Evolutionary conservation across 1,140 invertebrate species (phyloP).

Genomic region (Drosophila parabipectinata): DNA sequence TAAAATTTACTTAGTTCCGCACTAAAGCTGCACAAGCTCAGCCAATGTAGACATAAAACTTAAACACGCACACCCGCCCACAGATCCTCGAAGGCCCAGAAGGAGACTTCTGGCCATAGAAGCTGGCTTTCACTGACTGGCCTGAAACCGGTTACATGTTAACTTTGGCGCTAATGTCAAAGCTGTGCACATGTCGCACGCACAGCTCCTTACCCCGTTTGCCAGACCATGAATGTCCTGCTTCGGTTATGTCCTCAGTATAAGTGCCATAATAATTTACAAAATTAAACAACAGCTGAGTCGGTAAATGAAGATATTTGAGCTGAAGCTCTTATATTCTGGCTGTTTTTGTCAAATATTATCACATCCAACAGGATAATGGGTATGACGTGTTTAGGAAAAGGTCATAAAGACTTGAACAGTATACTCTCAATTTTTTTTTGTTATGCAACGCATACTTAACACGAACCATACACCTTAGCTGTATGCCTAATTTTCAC

Average conservation of each 20-base stretch:
- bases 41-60: slow-evolving; percentile 76
- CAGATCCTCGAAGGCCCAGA: slow-evolving; percentile 18
- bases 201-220: slow-evolving; percentile 34
- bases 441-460: too few species aligned
- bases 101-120: slow-evolving; percentile 9
- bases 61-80: slow-evolving; percentile 53
- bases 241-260: slow-evolving; percentile 11
- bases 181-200: slow-evolving; percentile 66
- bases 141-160: slow-evolving; percentile 56
- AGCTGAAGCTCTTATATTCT: slow-evolving; percentile 11
- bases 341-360: slow-evolving; percentile 26
- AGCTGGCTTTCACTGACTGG: slow-evolving; percentile 7
- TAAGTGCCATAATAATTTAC: slow-evolving; percentile 51
- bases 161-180: slow-evolving; percentile 75
- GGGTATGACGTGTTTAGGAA: background rate
- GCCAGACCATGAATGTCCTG: slow-evolving; percentile 8
- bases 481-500: background rate
- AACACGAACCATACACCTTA: background rate
- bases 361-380: slow-evolving; percentile 6
- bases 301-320: slow-evolving; percentile 24
- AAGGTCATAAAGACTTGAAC: background rate
- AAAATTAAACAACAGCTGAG: slow-evolving; percentile 52
- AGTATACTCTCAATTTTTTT: too few species aligned
- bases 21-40: slow-evolving; percentile 72
- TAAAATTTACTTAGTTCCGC: slow-evolving; percentile 77